phyloP scores from a whole-genome alignment of 2,797 vertebrate genomes.

The Enteromius mattozi region DNA sequence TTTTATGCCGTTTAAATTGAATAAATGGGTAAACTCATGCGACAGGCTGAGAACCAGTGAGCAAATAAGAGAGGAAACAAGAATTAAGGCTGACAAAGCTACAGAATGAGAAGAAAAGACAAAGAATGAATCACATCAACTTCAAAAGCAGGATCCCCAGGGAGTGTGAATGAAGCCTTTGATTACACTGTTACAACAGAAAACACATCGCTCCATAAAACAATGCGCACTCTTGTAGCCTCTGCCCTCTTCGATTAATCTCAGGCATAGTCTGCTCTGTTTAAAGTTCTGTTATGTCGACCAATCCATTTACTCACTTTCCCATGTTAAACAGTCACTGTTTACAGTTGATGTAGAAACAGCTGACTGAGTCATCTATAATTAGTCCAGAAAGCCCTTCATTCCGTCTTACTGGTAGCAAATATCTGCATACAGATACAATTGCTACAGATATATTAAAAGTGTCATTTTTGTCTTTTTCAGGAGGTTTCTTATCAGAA shows the following conservation, averaged over 20 bases:
- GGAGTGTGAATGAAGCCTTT: conserved; percentile 34
- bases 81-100: conserved; percentile 20
- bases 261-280: background rate
- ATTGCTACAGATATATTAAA: background rate
- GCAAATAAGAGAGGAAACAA: conserved; percentile 1
- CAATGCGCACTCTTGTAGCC: conserved; percentile 17
- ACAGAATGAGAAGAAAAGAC: background rate
- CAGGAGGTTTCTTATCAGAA: background rate
- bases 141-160: conserved; percentile 12
- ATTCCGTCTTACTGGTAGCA: background rate
- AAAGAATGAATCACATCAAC: conserved; percentile 18
- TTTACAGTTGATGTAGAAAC: background rate
- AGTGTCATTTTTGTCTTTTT: background rate
- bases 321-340: conserved; percentile 24
- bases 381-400: conserved; percentile 10
- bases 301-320: conserved; percentile 5
- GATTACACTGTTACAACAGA: conserved; percentile 35
- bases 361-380: conserved; percentile 24
- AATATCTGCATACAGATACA: background rate
- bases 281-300: conserved; percentile 1
- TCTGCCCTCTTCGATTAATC: conserved; percentile 14
- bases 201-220: conserved; percentile 32
- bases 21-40: background rate
- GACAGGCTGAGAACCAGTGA: conserved; percentile 12
- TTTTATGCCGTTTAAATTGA: background rate